Conservation (phyloP, 2,888 invertebrate genomes). For the Pristionchus mayeri region DNA sequence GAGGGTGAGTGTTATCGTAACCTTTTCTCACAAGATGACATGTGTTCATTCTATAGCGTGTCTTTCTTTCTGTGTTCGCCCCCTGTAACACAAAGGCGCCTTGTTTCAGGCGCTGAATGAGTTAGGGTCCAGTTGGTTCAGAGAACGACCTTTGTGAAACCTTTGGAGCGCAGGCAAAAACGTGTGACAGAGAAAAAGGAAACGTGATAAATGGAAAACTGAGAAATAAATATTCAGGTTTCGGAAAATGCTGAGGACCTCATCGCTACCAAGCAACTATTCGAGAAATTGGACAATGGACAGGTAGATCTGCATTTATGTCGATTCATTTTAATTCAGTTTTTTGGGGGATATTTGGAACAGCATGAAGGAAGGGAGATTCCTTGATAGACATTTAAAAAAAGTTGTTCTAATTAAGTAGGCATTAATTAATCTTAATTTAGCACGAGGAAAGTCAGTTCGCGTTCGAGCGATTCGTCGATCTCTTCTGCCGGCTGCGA, state of each 20-base stretch:
- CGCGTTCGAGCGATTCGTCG: neutral
- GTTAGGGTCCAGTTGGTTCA: neutral
- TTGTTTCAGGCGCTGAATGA: neutral
- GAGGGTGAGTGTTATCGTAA: neutral
- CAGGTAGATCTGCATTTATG: too few relatives aligned
- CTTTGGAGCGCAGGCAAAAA: neutral
- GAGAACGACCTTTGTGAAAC: neutral
- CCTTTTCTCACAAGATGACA: neutral
- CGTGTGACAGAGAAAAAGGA: neutral
- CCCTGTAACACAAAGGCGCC: neutral
- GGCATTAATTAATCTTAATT: neutral
- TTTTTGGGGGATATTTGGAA: too few relatives aligned
- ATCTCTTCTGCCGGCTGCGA: neutral
- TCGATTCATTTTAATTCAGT: too few relatives aligned
- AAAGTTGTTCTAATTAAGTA: too few relatives aligned
- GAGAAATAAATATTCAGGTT: neutral
- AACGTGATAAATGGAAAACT: too few relatives aligned
- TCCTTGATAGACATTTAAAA: too few relatives aligned
- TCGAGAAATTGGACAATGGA: too few relatives aligned
- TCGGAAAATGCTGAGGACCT: neutral
- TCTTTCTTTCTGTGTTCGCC: neutral
- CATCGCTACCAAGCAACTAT: too few relatives aligned
- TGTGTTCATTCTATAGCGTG: too few relatives aligned
- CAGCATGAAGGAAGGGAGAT: too few relatives aligned
- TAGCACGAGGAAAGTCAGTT: neutral